Evolutionary conservation across 2,888 invertebrate species (phyloP), one percentile per base, ranked within the genome.

Genomic region (Micropterix aruncella): DNA sequence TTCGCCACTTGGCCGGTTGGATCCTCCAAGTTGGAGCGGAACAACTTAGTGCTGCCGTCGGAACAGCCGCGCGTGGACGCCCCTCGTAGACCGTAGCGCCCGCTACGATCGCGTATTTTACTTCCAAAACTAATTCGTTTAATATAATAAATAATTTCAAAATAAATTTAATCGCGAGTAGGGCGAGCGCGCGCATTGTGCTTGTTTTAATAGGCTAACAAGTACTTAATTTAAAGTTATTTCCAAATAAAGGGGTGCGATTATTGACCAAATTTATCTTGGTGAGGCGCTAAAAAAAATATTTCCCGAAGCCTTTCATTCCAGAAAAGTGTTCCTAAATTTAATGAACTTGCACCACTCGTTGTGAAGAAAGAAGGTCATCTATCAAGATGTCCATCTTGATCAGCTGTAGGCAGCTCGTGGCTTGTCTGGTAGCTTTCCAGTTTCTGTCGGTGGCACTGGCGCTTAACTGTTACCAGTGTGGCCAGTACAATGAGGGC

Each of bases 401-500:
- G 5, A 27, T 27, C 27, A 27, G 27, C 27, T 27, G 12, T 12
- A 5, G 27, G 7, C 27, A 27, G 27, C 27, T 27, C 7, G 5
- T 27, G 7, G 27, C 27, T 5, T 27, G 27, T 27, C 27, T 27
- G 27, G 27, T 12, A 5, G 27, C 27, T 5, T 27, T 27, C 27
- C 27, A 27, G 7, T 27, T 27, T 5, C 27, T 27, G 27, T 27
- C 7, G 7, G 7, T 7, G 27, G 27, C 7, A 7, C 27, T 27
- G 27, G 75, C 68, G 37, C 57, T 77, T 53, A 66, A 75, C 59
- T 88, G 87, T 64, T 83, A 80, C 72, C 79, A 82, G 64, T 87
- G 87, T 54, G 87, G 87, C 40, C 80, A 83, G 65, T 87, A 87
- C 67, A 88, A 85, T 57, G 87, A 88, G 56, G 87, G 87, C 16